Percentiles rank a stretch among this genome's conserved stretches.
Evolutionary conservation across 2,888 invertebrate species (phyloP).

Genomic region (Cybosia mesomella): DNA sequence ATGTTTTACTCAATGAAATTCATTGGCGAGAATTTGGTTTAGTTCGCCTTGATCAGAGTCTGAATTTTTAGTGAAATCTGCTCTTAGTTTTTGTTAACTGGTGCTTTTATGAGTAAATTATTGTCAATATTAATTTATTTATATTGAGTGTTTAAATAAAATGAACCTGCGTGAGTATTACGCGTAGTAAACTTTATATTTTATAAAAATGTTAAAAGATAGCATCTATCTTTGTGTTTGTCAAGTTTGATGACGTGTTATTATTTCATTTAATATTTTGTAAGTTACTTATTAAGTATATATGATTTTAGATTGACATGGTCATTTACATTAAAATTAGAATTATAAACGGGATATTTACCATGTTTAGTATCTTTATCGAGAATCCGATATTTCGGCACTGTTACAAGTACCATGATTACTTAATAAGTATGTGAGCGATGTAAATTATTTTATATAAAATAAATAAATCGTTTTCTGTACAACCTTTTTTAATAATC

Average conservation of each 20-base stretch:
- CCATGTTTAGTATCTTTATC: too few species aligned
- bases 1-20: background rate
- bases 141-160: background rate
- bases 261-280: conserved; percentile 25
- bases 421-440: conserved; percentile 25
- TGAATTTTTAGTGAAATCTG: background rate
- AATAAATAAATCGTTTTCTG: conserved; percentile 36
- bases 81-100: background rate
- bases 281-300: conserved; percentile 25
- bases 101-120: background rate
- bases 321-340: too few species aligned
- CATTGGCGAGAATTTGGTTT: background rate
- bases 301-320: too few species aligned
- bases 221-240: conserved; percentile 53
- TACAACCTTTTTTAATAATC: background rate
- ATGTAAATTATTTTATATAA: conserved; percentile 48
- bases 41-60: background rate
- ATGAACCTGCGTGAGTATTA: background rate
- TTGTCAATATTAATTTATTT: background rate
- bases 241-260: conserved; percentile 43
- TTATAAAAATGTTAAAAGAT: conserved; percentile 34
- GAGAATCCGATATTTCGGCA: too few species aligned
- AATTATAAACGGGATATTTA: too few species aligned
- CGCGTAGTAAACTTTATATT: background rate
- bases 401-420: too few species aligned